Evolutionary conservation across 1,140 invertebrate genomes (phyloP), one percentile per base, ranked within the genome.

Genomic region (Rhyacophila brunnea): DNA sequence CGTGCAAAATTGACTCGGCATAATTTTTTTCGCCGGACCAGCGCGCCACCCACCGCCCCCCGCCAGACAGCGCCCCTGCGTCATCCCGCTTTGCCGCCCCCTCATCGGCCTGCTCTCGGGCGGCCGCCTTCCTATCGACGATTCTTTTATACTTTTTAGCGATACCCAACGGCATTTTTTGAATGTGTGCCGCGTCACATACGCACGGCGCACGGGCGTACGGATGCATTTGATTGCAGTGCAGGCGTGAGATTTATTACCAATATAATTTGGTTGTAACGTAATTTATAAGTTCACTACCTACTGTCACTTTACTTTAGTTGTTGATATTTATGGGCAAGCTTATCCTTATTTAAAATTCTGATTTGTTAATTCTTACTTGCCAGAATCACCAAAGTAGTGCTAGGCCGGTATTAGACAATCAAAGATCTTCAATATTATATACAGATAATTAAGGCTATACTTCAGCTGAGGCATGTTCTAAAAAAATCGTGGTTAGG

Each of bases 111-210:
- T 7, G 36, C 58, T 49, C 20, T 18, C 15, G 35, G 40, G 28
- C 43, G 40, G 51, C 34, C 13, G 45, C 58, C 45, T 50, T 50
- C 59, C 59, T 61, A 61, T 61, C 46, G 59, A 36, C 53, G 57
- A 59, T 64, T 64, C 57, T 59, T 59, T 64, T 63, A 63, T 63
- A 51, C 50, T 63, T 63, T 63, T 64, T 63, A 52, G 61, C 61
- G 61, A 64, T 63, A 64, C 55, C 49, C 43, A 43, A 43, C 48
- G 55, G 20, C 48, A 43, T 42, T 47, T 43, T 56, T 47, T 42
- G 45, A 36, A 34, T 56, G 45, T 43, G 19, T 13, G 35, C 45
- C 32, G 14, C 38, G 9, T 19, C 52, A 47, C 44, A 56, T 17
- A 38, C 49, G 23, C 23, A 28, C 23, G 23, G 23, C 23, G 9